Evolutionary conservation across 1,140 invertebrate genomes (phyloP), one percentile per base, ranked within the genome.

Genomic region (Drosophila kanapiae): DNA sequence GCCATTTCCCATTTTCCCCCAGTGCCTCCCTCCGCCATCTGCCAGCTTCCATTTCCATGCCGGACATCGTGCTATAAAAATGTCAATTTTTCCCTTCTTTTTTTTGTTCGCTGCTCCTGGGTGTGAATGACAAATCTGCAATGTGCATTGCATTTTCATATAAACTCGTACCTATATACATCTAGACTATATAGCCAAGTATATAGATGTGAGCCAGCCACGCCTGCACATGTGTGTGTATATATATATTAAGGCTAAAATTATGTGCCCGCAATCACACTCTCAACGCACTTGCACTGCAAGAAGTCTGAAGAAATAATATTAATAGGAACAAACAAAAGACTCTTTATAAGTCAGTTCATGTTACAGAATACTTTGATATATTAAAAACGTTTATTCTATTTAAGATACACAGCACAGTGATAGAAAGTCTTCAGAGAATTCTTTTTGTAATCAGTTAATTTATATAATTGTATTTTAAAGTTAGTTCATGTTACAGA

Each of bases 71-170:
- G 63, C 48, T 51, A 60, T 72, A 59, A 60, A 59, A 71, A 72
- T 48, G 54, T 56, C 45, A 54, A 43, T 54, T 71, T 57, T 47
- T 71, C 31, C 23, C 3, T 23, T 23, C 23, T 23, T 23, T 23
- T 23, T 23, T 23, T 23, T 23, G 23, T 23, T 57, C 40, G 27
- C 38, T 58, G 68, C 63, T 61, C 14, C 54, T 42, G 69, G 69
- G 67, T 72, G 69, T 72, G 67, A 72, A 75, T 75, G 71, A 75
- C 71, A 76, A 75, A 75, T 76, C 72, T 76, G 72, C 72, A 76
- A 57, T 75, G 72, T 65, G 72, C 71, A 75, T 63, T 75, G 69
- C 69, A 72, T 49, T 72, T 72, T 71, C 31, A 29, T 40, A 56
- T 38, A 64, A 11, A 29, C 47, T 31, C 9, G 48, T 8, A 38